Percentiles rank a stretch among this genome's conserved stretches.
Conservation (phyloP, 2,113 vertebrate genomes). For the Naja naja region DNA sequence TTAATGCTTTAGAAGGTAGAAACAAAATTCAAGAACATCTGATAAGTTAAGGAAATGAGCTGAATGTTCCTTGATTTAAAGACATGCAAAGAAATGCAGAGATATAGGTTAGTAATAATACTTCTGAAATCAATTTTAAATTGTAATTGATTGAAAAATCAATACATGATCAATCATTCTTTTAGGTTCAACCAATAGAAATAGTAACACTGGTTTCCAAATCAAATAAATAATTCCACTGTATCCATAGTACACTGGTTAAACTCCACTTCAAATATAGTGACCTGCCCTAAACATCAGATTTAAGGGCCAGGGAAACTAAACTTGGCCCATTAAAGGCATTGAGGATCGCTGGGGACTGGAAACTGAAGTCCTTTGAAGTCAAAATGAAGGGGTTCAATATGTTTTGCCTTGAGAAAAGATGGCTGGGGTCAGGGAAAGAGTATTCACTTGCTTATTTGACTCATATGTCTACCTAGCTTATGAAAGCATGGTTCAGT, state of each 20-base stretch:
- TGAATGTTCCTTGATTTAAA: background rate
- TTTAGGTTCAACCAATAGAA: background rate
- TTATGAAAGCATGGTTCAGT: background rate
- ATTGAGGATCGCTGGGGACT: background rate
- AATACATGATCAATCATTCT: background rate
- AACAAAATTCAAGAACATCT: background rate
- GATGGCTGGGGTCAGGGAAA: background rate
- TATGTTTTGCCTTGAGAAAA: background rate
- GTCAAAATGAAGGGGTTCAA: background rate
- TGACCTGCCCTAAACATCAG: background rate
- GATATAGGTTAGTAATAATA: background rate
- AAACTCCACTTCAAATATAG: background rate
- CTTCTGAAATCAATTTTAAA: background rate
- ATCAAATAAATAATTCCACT: background rate
- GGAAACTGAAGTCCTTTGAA: background rate
- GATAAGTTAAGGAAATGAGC: background rate
- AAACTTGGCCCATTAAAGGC: background rate
- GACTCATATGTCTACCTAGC: background rate
- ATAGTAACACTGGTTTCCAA: background rate
- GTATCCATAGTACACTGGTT: background rate
- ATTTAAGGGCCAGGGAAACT: background rate
- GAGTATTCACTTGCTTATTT: background rate
- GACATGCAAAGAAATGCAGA: background rate
- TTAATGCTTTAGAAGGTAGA: background rate
- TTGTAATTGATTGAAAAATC: background rate